Evolutionary conservation across 2,113 vertebrate genomes (phyloP).

Genomic region (Galeopterus variegatus): DNA sequence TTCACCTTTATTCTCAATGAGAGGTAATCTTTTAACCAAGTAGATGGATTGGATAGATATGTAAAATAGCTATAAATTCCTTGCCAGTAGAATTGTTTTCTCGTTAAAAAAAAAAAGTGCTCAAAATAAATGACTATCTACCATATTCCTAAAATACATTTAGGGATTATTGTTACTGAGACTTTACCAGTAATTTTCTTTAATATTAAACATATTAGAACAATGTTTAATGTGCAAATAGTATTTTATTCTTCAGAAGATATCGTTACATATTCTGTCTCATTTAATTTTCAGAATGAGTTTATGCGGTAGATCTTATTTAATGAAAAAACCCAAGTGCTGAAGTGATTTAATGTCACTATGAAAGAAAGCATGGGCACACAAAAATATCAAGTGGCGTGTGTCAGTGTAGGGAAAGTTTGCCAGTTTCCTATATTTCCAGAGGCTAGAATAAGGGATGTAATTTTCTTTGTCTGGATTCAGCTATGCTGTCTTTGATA

Average conservation of each 20-base stretch:
- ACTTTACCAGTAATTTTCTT: conserved; percentile 23
- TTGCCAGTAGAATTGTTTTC: background rate
- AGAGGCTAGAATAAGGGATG: background rate
- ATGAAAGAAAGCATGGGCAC: background rate
- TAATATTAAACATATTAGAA: background rate
- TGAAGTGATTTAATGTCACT: background rate
- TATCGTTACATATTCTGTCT: background rate
- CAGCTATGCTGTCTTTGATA: background rate
- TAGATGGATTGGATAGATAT: background rate
- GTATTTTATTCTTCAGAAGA: conserved; percentile 31
- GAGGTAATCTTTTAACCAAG: background rate
- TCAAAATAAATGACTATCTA: background rate
- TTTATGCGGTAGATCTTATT: background rate
- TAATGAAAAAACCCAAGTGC: background rate
- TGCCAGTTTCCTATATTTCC: background rate
- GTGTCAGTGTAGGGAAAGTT: background rate
- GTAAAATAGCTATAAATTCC: background rate
- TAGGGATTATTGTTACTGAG: background rate
- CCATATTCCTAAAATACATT: conserved; percentile 19
- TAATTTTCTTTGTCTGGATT: background rate
- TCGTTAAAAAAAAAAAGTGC: background rate
- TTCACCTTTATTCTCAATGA: background rate
- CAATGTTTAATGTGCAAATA: background rate
- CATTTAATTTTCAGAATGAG: background rate
- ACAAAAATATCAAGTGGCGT: background rate